A percentile compares a stretch with the other conserved stretches of the same genome.
These are phyloP conservation scores for Phycodurus eques DNA, from an alignment of 2,113 vertebrate species.

Conservation along the genomic window DNA sequence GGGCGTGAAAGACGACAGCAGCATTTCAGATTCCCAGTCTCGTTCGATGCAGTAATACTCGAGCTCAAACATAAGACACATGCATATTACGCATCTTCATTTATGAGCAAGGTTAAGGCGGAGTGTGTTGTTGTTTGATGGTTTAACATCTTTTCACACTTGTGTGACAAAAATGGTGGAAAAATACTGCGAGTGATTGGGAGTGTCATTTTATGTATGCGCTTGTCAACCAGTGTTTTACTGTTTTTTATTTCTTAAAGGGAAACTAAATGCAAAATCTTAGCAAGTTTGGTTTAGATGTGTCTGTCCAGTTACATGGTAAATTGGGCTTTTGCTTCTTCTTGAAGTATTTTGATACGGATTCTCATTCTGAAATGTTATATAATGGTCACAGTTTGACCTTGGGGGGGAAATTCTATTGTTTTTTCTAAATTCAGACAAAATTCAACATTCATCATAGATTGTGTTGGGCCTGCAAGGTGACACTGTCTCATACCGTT, in stretches of 20 bases:
- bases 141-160: background rate
- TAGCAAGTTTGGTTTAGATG: background rate
- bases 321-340: background rate
- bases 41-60: background rate
- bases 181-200: background rate
- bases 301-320: no score
- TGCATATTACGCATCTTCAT: background rate
- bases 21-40: background rate
- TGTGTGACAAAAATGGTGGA: no score
- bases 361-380: background rate
- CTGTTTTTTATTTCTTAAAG: background rate
- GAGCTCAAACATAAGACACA: background rate
- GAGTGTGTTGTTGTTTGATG: background rate
- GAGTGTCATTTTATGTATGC: background rate
- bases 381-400: background rate
- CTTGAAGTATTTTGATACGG: background rate
- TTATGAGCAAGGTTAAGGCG: background rate
- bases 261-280: no score
- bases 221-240: background rate
- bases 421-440: background rate
- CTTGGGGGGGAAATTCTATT: background rate
- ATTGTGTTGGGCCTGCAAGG: background rate
- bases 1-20: background rate
- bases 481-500: background rate
- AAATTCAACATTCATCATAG: background rate